Evolutionary conservation across 2,888 invertebrate species (phyloP), one percentile per base, ranked within the genome.

Genomic region (Lysandra coridon): DNA sequence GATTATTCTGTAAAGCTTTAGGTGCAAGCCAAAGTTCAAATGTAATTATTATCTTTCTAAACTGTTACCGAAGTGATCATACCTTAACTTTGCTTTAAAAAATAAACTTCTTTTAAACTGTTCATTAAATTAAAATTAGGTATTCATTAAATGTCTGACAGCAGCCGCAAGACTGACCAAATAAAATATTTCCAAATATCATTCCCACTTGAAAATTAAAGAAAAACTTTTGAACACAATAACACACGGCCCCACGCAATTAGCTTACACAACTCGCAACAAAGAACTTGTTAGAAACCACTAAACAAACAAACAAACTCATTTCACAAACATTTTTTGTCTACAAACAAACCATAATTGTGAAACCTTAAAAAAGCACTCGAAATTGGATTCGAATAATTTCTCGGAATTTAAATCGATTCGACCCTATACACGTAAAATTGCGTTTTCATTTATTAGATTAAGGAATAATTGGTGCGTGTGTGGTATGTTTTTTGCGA

Each of bases 401-500:
- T 60, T 85, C 85, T 82, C 81, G 82, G 86, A 87, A 87, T 81
- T 84, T 80, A 84, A 88, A 88, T 85, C 86, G 83, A 82, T 85
- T 84, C 84, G 84, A 86, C 85, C 84, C 88, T 87, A 83, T 88
- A 88, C 84, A 84, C 83, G 86, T 82, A 86, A 91, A 89, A 91
- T 92, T 91, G 88, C 87, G 85, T 87, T 87, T 87, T 88, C 88
- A 81, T 80, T 87, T 90, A 92, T 91, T 91, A 90, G 86, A 91
- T 91, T 89, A 89, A 87, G 87, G 85, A 86, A 86, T 91, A 92
- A 92, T 91, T 87, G 89, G 87, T 85, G 86, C 87, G 84, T 90
- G 92, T 93, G 94, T 91, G 93, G 92, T 88, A 89, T 86, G 83
- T 80, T 91, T 82, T 91, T 91, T 89, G 91, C 91, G 87, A 89